Percentiles rank a stretch among this genome's conserved stretches.
Conservation (phyloP, 2,888 invertebrate species). For the Cheilosia scutellata region DNA sequence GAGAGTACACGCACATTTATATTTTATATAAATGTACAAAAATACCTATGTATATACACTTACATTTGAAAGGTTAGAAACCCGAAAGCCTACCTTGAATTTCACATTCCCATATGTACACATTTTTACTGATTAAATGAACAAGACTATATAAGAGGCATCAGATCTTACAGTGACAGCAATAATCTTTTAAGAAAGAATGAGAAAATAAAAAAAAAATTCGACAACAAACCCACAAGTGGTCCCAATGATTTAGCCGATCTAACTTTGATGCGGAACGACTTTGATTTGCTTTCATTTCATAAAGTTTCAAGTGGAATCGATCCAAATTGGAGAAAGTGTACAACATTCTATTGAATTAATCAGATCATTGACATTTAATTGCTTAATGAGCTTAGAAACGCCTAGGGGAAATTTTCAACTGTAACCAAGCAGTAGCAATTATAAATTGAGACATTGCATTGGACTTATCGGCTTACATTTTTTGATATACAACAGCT, state of each 20-base stretch:
- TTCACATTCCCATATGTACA: slow-evolving; percentile 8
- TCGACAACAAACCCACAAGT: slow-evolving; percentile 48
- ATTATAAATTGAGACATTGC: slow-evolving; percentile 60
- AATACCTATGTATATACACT: not conserved
- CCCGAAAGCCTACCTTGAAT: slow-evolving; percentile 11
- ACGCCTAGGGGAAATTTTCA: slow-evolving; percentile 48
- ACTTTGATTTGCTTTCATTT: slow-evolving; percentile 71
- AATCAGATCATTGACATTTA: slow-evolving; percentile 75
- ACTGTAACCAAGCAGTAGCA: slow-evolving; percentile 58
- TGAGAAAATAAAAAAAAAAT: slow-evolving; percentile 30
- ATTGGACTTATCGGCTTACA: slow-evolving; percentile 50
- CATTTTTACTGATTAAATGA: slow-evolving; percentile 4
- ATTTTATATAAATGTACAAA: not conserved
- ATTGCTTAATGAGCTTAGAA: slow-evolving; percentile 71
- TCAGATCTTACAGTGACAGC: slow-evolving; percentile 38
- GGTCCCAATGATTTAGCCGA: slow-evolving; percentile 55
- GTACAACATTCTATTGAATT: slow-evolving; percentile 63
- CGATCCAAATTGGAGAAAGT: slow-evolving; percentile 68
- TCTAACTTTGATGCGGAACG: slow-evolving; percentile 60
- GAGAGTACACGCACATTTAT: slow-evolving; percentile 7
- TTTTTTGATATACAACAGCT: slow-evolving; percentile 10
- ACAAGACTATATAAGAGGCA: slow-evolving; percentile 13
- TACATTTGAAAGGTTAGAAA: slow-evolving; percentile 12
- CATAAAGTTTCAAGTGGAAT: slow-evolving; percentile 65
- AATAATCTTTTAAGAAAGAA: slow-evolving; percentile 34